Evolutionary conservation across 1,140 invertebrate genomes (phyloP).

Genomic region (Drosophila bocki): DNA sequence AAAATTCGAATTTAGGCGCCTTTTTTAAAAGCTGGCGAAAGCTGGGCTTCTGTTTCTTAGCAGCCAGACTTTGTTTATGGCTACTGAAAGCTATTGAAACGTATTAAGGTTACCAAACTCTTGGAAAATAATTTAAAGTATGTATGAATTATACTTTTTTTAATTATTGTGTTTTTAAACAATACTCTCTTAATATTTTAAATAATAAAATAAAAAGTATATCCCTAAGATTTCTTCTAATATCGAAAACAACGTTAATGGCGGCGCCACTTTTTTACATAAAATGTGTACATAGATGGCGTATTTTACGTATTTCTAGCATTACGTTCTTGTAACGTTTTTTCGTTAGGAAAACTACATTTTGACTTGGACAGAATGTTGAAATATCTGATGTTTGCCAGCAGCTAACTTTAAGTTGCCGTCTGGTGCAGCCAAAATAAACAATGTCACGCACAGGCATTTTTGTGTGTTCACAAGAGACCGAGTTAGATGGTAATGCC

Average conservation of each 20-base stretch:
- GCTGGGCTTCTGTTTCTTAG: neutral
- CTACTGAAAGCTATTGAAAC: neutral
- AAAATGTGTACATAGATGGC: neutral
- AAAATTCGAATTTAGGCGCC: neutral
- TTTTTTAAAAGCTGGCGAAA: neutral
- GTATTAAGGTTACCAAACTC: neutral
- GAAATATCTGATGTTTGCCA: neutral
- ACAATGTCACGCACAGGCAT: constrained; percentile 39
- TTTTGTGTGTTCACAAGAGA: constrained; percentile 16
- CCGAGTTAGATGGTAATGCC: constrained; percentile 25
- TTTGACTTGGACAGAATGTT: constrained; percentile 4
- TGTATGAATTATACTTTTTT: neutral
- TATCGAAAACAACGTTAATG: neutral
- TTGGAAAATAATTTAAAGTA: neutral
- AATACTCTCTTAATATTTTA: neutral
- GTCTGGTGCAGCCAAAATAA: constrained; percentile 16
- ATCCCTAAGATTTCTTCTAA: neutral
- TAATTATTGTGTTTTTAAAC: too few relatives aligned
- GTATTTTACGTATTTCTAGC: neutral
- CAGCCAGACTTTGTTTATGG: constrained; percentile 12
- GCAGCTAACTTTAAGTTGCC: neutral
- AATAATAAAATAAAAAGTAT: too few relatives aligned
- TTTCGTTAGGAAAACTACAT: constrained; percentile 1
- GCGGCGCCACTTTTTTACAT: neutral
- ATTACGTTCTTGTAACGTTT: neutral